These are phyloP conservation scores for Python bivittatus DNA, from an alignment of 2,113 vertebrate species.

Conservation along the genomic window DNA sequence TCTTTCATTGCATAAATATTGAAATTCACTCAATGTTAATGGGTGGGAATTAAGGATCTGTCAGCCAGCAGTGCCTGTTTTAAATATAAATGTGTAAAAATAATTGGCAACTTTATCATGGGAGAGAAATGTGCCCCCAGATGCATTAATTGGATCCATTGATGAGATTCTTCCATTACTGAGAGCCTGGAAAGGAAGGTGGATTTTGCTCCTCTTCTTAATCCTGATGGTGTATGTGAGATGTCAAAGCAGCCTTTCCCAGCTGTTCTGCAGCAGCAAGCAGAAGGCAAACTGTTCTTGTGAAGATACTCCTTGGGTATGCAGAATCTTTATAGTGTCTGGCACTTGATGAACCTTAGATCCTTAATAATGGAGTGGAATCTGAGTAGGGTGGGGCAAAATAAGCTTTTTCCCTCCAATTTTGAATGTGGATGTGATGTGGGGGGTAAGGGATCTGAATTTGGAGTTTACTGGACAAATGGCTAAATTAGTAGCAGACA, in stretches of 20 bases:
- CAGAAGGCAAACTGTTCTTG: neutral
- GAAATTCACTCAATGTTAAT: conserved; percentile 26
- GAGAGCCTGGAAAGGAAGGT: neutral
- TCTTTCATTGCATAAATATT: conserved; percentile 36
- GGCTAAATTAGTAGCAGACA: neutral
- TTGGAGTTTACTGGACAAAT: neutral
- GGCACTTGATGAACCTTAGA: neutral
- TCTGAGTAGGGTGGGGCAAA: neutral
- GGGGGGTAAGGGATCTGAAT: neutral
- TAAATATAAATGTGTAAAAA: conserved; percentile 22
- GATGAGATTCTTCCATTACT: neutral
- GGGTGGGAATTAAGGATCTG: conserved; percentile 21
- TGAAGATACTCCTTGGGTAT: neutral
- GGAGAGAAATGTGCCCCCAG: neutral
- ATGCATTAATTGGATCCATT: conserved; percentile 7
- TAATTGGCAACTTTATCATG: conserved; percentile 15
- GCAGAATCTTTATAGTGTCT: neutral
- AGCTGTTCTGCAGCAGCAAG: neutral
- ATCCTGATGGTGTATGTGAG: neutral
- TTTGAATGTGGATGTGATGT: neutral
- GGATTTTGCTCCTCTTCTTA: neutral
- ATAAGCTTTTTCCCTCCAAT: no score
- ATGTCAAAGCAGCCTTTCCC: neutral
- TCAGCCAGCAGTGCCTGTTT: conserved; percentile 12
- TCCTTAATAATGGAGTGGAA: neutral